These are phyloP conservation scores for Brienomyrus longianalis DNA, from an alignment of 2,113 vertebrate species.

Conservation along the genomic window DNA sequence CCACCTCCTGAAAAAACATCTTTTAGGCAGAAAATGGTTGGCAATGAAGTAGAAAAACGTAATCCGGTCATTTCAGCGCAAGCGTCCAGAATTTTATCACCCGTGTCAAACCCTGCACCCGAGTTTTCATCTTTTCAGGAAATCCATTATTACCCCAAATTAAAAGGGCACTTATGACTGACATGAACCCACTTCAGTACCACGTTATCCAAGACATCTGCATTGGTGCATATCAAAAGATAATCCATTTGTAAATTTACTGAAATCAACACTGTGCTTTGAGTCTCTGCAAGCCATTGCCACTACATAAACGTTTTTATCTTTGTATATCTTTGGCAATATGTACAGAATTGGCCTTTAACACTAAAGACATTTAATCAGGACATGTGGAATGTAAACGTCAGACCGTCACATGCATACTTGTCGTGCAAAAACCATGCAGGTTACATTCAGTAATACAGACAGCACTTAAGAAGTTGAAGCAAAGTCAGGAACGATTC, in stretches of 20 bases:
- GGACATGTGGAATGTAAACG: not conserved
- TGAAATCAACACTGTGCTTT: slow-evolving; percentile 2
- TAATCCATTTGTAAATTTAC: slow-evolving; percentile 8
- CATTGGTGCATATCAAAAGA: not conserved
- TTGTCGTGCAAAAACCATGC: slow-evolving; percentile 22
- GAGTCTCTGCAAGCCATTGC: not conserved
- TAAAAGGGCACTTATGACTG: not conserved
- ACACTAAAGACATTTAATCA: slow-evolving; percentile 2
- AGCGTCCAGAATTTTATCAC: not conserved
- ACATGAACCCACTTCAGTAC: not conserved
- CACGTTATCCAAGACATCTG: not conserved
- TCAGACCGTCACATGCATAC: slow-evolving; percentile 13
- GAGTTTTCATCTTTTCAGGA: not conserved
- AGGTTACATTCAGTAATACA: not conserved
- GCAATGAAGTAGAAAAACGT: not conserved
- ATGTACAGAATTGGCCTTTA: slow-evolving; percentile 10
- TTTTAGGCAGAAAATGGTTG: not conserved
- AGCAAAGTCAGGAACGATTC: not conserved
- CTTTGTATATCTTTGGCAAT: not conserved
- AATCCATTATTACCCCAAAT: not conserved
- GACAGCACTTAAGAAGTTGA: not conserved
- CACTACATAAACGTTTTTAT: not conserved
- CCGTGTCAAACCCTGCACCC: not conserved
- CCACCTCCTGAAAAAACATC: not conserved
- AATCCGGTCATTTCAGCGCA: not conserved